Evolutionary conservation across 2,113 vertebrate genomes (phyloP).

Genomic region (Gopherus evgoodei): DNA sequence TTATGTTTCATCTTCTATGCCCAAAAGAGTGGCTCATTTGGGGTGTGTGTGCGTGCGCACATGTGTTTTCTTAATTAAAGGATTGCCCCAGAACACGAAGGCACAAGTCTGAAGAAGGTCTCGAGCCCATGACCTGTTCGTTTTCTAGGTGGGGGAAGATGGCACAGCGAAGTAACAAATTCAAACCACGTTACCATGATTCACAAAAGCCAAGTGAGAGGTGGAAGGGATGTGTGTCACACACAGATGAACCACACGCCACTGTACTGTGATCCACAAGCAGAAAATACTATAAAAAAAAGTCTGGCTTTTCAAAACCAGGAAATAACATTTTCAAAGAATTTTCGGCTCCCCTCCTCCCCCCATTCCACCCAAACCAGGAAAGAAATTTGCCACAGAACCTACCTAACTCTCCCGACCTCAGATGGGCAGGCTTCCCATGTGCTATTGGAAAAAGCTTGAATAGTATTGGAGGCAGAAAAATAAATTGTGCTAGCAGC

Average conservation of each 20-base stretch:
- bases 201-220: rapidly evolving
- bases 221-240: rapidly evolving
- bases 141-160: rapidly evolving
- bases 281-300: rapidly evolving
- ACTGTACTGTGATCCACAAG: rapidly evolving
- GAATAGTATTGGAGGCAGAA: neutral
- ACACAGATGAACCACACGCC: neutral
- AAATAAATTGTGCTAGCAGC: neutral
- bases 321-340: neutral
- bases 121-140: neutral
- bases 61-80: neutral
- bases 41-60: neutral
- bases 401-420: neutral
- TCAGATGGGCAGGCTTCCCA: neutral
- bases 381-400: neutral
- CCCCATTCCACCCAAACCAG: neutral
- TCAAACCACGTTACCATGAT: rapidly evolving
- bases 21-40: neutral
- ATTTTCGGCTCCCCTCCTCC: neutral
- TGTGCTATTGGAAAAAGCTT: neutral
- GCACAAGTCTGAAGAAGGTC: neutral
- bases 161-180: rapidly evolving
- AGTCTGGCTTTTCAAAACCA: rapidly evolving
- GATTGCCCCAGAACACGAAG: neutral
- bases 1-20: neutral